A percentile compares a stretch with the other conserved stretches of the same genome.
Conservation (phyloP, 2,797 vertebrate genomes). For the Taenioides sp. region DNA sequence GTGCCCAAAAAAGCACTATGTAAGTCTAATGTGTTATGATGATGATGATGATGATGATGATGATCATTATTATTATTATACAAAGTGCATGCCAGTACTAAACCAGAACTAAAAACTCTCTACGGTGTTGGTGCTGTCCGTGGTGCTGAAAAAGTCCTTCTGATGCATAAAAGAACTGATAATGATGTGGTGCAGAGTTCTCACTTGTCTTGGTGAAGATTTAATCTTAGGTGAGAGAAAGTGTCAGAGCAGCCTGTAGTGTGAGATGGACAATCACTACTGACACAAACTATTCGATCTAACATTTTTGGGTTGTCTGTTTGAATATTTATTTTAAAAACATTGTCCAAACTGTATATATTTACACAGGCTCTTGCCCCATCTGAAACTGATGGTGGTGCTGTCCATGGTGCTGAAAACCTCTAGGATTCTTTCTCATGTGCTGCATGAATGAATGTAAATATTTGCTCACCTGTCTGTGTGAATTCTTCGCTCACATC, state of each 20-base stretch:
- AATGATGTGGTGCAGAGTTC: neutral
- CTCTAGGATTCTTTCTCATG: neutral
- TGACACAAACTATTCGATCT: neutral
- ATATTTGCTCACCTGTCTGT: slow-evolving; percentile 72
- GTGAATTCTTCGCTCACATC: slow-evolving; percentile 76
- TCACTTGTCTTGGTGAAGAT: neutral
- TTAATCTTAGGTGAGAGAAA: too few relatives aligned
- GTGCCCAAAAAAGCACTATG: too few relatives aligned
- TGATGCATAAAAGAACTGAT: neutral
- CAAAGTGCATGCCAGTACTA: too few relatives aligned
- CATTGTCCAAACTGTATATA: neutral
- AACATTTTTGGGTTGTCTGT: neutral
- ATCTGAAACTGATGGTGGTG: neutral
- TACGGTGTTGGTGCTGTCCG: neutral
- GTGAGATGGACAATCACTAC: too few relatives aligned
- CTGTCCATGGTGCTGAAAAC: neutral
- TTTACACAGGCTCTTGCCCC: too few relatives aligned
- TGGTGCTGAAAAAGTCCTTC: neutral
- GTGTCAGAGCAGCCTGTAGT: too few relatives aligned
- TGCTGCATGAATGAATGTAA: neutral
- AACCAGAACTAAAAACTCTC: too few relatives aligned
- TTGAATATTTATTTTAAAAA: neutral
- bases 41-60: too few relatives aligned
- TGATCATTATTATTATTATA: too few relatives aligned
- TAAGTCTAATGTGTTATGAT: too few relatives aligned